Evolutionary conservation across 2,113 vertebrate species (phyloP), one percentile per base, ranked within the genome.

Genomic region (Chamaea fasciata): DNA sequence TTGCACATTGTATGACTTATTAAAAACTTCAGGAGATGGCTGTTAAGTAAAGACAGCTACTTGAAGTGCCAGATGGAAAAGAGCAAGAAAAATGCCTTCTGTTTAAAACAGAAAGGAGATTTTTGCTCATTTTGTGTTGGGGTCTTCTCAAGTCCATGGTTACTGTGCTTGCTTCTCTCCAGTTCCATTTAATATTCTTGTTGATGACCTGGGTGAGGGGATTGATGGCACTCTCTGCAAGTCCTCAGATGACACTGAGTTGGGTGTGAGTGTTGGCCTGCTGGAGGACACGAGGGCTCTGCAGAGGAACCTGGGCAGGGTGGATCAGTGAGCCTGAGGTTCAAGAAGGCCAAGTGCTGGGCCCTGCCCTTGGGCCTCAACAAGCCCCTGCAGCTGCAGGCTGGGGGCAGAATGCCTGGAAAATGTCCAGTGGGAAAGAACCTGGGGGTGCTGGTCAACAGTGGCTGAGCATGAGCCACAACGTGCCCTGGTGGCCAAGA

Each of bases 61-160:
- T 95, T 93, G 90, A 92, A 95, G 79, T 94, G 93, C 94, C 90
- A 96, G 93, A 95, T 94, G 93, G 93, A 93, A 95, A 95, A 94
- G 75, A 92, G 87, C 71, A 83, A 85, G 87, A 63, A 83, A 92
- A 94, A 59, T 83, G 85, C 90, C 92, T 94, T 89, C 91, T 92
- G 82, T 74, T 88, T 69, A 16, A 85, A 91, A 53, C 62, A 52
- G 89, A 74, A 50, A 75, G 53, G 78, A 39, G 16, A 39, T 85
- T 90, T 89, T 92, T 76, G 75, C 80, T 89, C 22, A 15, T 80
- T 86, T 91, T 80, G 7, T 37, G 56, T 39, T n/a, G 44, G 30
- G 94, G 79, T 92, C 70, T 83, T 93, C 67, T 82, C 27, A 42
- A 39, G 84, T 62, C 78, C 86, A 13, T 26, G 63, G 55, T 79